Evolutionary conservation across 1,140 invertebrate species (phyloP), one percentile per base, ranked within the genome.

Genomic region (Cydia strobilella): DNA sequence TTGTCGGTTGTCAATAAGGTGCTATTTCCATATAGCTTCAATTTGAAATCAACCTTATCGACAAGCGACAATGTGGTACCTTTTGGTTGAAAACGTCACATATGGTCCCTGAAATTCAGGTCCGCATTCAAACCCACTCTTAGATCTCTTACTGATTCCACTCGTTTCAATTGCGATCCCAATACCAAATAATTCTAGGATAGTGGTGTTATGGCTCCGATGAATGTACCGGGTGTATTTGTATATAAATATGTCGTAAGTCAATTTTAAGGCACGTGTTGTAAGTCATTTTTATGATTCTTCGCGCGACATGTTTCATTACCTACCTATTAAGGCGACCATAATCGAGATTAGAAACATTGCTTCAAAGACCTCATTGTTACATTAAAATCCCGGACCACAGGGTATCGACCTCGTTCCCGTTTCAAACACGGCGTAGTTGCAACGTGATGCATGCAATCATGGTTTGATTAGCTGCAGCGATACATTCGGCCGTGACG

Each of bases 361-460:
- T 39, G 65, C 65, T 69, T 39, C 15, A 7, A 69, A 12, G 65
- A 69, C 15, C 65, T 69, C 35, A 69, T 35, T 39, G 35, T 23
- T 5, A 10, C 63, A 18, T 69, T 35, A 35, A 42, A 39, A 69
- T 35, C 65, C 65, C 23, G 65, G 65, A 39, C 31, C 27, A 35
- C 31, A 69, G 65, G 65, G 65, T 69, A 42, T 69, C 65, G 65
- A 69, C 65, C 65, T 69, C 65, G 65, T 18, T 69, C 65, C 31
- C 65, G 31, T 69, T 69, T 69, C 3, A 69, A 69, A n/a, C 31
- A 35, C 65, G 31, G 23, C 31, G 23, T 42, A 69, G 27, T 65
- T 39, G 15, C 65, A 18, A 35, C 25, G 27, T 66, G 23, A 31
- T 65, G 63, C 54, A 59, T 59, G 54, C 54, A 59, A 59, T 59